Evolutionary conservation across 2,113 vertebrate genomes (phyloP).

Genomic region (Axis porcinus): DNA sequence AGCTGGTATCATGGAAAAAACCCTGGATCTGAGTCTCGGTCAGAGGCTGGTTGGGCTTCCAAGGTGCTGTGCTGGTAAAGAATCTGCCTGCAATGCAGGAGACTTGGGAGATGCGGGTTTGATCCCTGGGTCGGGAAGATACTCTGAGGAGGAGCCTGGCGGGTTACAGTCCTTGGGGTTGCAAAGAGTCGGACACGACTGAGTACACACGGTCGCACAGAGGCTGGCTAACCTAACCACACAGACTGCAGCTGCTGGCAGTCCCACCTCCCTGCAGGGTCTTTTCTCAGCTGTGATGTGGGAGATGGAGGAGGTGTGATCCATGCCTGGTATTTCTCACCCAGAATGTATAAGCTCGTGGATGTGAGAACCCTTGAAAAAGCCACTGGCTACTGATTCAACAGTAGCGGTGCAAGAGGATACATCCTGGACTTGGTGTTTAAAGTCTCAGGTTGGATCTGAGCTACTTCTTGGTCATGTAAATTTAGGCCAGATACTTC

Average conservation of each 20-base stretch:
- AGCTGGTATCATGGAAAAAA: not conserved
- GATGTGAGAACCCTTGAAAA: not conserved
- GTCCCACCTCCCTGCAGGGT: rapidly evolving
- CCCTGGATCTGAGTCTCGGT: not conserved
- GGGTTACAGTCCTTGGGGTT: not conserved
- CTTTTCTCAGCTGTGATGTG: not conserved
- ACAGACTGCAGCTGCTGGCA: not conserved
- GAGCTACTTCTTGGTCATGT: not conserved
- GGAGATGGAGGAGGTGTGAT: too few relatives aligned
- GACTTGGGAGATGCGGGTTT: not conserved
- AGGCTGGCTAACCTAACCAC: not conserved
- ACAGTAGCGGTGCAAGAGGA: not conserved
- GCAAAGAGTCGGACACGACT: not conserved
- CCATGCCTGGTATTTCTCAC: not conserved
- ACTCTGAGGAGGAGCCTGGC: not conserved
- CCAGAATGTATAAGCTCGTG: rapidly evolving
- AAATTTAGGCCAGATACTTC: not conserved
- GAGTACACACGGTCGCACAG: not conserved
- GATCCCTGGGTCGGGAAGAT: not conserved
- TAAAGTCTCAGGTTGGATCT: not conserved
- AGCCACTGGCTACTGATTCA: not conserved
- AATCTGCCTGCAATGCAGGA: not conserved
- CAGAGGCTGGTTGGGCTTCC: not conserved
- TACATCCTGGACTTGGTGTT: not conserved
- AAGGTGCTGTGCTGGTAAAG: not conserved